Evolutionary conservation across 2,888 invertebrate species (phyloP), one percentile per base, ranked within the genome.

Genomic region (Tholera decimalis): DNA sequence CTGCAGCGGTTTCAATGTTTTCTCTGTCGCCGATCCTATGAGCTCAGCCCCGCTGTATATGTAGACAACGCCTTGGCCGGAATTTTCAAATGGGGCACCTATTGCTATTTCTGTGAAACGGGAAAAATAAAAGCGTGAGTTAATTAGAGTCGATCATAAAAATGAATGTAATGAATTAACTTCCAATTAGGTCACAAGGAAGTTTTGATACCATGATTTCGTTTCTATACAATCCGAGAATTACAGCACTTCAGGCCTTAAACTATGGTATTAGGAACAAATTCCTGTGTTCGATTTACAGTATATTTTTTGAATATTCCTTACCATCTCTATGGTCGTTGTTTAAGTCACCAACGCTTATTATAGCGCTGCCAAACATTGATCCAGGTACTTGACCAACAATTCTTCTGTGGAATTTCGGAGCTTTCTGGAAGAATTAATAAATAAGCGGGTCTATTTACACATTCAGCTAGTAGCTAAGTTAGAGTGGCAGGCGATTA

Each of bases 291-390:
- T 37, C 6, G 13, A 37, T 37, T 28, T 18, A 13, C 5, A 22
- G 1, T 44, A 37, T 30, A 0, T 13, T 13, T 18, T 24, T 13
- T 15, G 55, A 15, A 26, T 15, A 24, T 47, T 7, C 39, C 64
- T 62, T 75, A 89, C 89, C 89, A 56, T 88, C 84, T 18, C 7
- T 56, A 0, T 39, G 8, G 41, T 89, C 89, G 0, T 74, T 69
- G 44, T 88, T 85, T 20, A 86, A 43, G 39, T 89, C 89, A 0
- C 85, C 85, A 2, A 88, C 56, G 22, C 26, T 83, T 11, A 73
- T 60, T 13, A 89, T 87, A 1, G 87, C 82, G 47, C 81, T 83
- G 4, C 87, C 87, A 54, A 88, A 87, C 33, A 63, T 56, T 3
- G 79, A 71, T 4, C 73, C 70, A 4, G 39, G 15, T 2, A 7